Evolutionary conservation across 1,140 invertebrate species (phyloP).

Genomic region (Nebria ingens): DNA sequence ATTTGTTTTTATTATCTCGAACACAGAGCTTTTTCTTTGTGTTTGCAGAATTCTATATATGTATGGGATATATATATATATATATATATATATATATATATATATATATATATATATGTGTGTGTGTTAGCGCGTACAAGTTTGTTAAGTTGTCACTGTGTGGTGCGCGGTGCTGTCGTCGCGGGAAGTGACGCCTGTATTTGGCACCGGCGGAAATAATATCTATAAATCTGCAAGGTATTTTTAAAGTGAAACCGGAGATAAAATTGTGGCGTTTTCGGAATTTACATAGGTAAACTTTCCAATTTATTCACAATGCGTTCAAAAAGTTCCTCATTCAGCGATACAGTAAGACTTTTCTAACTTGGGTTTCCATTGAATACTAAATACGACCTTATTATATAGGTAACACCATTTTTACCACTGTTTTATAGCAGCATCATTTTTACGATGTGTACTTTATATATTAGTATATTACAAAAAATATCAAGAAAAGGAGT

Average conservation of each 20-base stretch:
- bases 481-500: no score
- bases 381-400: no score
- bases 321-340: no score
- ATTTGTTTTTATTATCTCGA: neutral
- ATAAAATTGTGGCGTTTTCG: constrained; percentile 6
- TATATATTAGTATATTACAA: no score
- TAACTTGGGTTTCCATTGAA: no score
- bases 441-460: no score
- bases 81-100: neutral
- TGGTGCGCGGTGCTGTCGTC: neutral
- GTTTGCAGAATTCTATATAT: no score
- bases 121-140: neutral
- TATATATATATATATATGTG: neutral
- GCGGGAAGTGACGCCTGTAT: neutral
- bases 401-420: no score
- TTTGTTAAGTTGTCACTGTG: neutral
- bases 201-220: constrained; percentile 1
- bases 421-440: no score
- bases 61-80: no score
- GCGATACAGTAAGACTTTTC: no score
- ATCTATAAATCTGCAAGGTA: constrained; percentile 7
- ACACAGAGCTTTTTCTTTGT: no score
- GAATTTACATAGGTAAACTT: constrained; percentile 9
- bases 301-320: constrained; percentile 1
- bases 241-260: constrained; percentile 4